Conservation (phyloP, 2,797 vertebrate genomes). For the Onychomys arenicola region DNA sequence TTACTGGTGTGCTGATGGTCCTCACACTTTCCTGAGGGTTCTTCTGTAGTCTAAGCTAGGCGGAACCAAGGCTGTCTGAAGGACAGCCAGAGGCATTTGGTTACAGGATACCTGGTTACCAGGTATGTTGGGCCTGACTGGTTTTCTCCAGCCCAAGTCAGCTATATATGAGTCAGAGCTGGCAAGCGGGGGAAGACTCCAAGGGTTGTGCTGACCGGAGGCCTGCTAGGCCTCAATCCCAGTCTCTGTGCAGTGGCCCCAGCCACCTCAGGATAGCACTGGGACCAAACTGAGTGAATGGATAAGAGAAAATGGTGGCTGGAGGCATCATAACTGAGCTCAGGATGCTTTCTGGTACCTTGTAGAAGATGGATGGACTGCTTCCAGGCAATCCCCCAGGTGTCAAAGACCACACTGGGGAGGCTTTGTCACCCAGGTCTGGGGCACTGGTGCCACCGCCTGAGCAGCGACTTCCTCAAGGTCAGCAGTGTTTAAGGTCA, state of each 20-base stretch:
- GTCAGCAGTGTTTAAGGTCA: too few relatives aligned
- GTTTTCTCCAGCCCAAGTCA: fast-evolving
- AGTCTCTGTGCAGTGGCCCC: not conserved
- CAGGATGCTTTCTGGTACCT: not conserved
- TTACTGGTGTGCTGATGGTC: fast-evolving
- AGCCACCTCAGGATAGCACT: not conserved
- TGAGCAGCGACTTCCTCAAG: too few relatives aligned
- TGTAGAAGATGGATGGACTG: not conserved
- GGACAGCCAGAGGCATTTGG: not conserved
- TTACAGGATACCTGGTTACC: not conserved
- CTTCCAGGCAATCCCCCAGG: not conserved
- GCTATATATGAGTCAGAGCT: fast-evolving
- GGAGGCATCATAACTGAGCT: not conserved
- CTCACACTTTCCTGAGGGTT: fast-evolving
- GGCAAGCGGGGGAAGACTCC: fast-evolving
- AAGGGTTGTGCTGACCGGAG: not conserved
- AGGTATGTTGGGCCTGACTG: fast-evolving
- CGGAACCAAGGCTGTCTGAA: not conserved
- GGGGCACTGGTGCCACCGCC: not conserved
- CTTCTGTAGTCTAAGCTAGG: not conserved
- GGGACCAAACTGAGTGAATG: too few relatives aligned
- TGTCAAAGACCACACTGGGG: too few relatives aligned
- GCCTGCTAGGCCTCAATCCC: not conserved
- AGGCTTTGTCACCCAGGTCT: not conserved
- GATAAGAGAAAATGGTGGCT: not conserved